Evolutionary conservation across 2,888 invertebrate species (phyloP), one percentile per base, ranked within the genome.

Genomic region (Xanthia icteritia): DNA sequence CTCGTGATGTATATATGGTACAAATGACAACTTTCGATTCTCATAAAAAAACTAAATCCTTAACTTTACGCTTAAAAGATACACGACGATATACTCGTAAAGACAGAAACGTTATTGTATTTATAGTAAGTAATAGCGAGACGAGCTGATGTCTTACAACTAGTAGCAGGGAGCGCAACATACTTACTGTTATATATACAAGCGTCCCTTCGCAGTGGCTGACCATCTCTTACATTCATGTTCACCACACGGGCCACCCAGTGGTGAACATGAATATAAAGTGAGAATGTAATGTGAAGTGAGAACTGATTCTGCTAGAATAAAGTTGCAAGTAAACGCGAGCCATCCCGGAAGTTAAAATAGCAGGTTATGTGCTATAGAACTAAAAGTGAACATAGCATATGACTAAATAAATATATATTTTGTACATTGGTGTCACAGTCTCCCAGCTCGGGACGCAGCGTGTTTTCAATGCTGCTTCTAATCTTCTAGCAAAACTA

Each of bases 41-140:
- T 91, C 93, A 95, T 96, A 95, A 94, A 96, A 96, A 96, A 96
- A 94, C 94, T 95, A 95, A 95, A 94, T 92, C 77, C 94, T 95
- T 95, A 94, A 89, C 54, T 76, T 81, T 92, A 93, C 75, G 76
- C 90, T 93, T 92, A 92, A 67, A 79, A 85, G 75, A 81, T 84
- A 84, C 77, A 77, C 80, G 82, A 86, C 73, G 77, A 81, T 82
- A 84, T 76, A n/a, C n/a, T n/a, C n/a, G n/a, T n/a, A 89, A 78
- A 84, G 84, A 87, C 73, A 79, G 76, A 85, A 86, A 81, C 36
- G 68, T 70, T 76, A 75, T 64, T 58, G 71, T 76, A 58, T 73
- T 73, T 60, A 72, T 73, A 79, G 64, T 64, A 65, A 77, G 68
- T 66, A 67, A 48, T 61, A 70, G 67, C 69, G 80, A 76, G 75